Percentiles rank a stretch among this genome's conserved stretches.
Conservation (phyloP, 2,113 vertebrate genomes). For the Zosterops japonicus region DNA sequence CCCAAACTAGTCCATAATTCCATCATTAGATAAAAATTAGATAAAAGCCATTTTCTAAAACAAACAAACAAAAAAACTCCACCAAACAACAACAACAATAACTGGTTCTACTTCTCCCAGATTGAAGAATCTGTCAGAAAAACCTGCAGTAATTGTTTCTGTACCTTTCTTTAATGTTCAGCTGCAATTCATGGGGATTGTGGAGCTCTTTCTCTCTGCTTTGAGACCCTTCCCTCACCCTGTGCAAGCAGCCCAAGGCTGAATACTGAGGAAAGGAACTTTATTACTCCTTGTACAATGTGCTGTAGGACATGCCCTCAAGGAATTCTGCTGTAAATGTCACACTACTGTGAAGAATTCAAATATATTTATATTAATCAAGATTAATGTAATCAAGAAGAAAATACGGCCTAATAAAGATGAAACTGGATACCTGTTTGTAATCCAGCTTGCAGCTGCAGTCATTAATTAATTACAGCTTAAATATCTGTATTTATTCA, state of each 20-base stretch:
- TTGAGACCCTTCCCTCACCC: neutral
- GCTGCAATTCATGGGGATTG: neutral
- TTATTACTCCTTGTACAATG: neutral
- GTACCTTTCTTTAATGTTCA: neutral
- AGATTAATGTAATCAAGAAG: neutral
- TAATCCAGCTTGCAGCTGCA: neutral
- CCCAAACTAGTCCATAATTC: neutral
- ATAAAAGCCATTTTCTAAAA: neutral
- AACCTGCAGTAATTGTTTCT: neutral
- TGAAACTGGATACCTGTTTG: neutral
- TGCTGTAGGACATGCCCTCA: neutral
- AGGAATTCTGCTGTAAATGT: neutral
- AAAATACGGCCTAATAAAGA: neutral
- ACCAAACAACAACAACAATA: neutral
- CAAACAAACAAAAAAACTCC: neutral
- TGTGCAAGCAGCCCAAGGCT: neutral
- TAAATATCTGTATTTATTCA: neutral
- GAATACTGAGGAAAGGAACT: neutral
- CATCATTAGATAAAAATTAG: neutral
- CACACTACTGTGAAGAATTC: neutral
- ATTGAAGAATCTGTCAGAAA: neutral
- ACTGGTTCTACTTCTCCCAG: neutral
- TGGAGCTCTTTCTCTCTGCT: neutral
- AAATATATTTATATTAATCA: neutral
- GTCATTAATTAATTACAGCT: neutral